A percentile compares a stretch with the other conserved stretches of the same genome.
These are phyloP conservation scores for Thalassarche chlororhynchos DNA, from an alignment of 2,113 vertebrate species.

Conservation along the genomic window DNA sequence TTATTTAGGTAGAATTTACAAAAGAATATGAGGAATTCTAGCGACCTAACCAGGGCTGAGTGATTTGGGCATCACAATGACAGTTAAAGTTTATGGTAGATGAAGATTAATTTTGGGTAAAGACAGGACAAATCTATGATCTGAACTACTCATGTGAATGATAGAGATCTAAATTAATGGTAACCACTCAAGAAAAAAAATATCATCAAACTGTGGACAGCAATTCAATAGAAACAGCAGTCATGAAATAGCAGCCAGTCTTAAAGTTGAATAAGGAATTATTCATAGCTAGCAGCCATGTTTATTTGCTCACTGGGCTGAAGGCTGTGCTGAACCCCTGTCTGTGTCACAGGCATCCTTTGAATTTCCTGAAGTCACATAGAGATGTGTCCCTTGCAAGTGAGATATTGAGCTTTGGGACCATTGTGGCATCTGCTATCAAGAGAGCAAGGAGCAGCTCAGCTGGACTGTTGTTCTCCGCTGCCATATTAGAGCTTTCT, in stretches of 20 bases:
- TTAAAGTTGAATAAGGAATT: background rate
- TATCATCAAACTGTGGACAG: background rate
- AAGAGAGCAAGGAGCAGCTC: background rate
- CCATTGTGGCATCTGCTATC: background rate
- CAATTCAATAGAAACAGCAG: background rate
- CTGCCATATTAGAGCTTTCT: background rate
- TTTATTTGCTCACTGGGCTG: background rate
- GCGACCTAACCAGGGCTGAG: background rate
- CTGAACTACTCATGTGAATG: background rate
- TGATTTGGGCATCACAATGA: background rate
- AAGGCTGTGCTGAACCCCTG: background rate
- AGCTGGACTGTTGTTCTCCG: background rate
- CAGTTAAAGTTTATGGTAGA: background rate
- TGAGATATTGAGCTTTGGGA: background rate
- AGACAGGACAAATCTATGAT: background rate
- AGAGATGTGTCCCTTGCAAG: background rate
- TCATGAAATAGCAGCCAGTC: background rate
- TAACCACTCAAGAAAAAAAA: background rate
- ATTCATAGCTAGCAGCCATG: background rate
- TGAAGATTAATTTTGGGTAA: background rate
- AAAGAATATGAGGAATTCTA: background rate
- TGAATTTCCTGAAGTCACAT: background rate
- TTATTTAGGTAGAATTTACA: background rate
- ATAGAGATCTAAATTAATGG: background rate
- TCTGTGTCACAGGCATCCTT: background rate